Evolutionary conservation across 30 jellyfish, hydroid and myxozoan species (phyloP), one percentile per base, ranked within the genome.

Genomic region (Sanderia malayensis): DNA sequence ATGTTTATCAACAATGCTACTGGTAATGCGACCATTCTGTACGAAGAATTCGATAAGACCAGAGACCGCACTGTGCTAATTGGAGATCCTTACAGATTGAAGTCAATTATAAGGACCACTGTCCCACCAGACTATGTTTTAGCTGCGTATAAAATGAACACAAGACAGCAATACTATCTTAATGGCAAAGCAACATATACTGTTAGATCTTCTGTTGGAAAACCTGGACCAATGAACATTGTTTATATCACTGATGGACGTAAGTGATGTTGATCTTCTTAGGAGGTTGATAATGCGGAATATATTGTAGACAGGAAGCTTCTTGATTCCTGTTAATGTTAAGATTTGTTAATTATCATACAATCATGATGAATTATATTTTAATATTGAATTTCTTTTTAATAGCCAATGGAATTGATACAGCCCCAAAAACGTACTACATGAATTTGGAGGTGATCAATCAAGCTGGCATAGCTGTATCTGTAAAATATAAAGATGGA

Each of bases 201-300:
- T 26, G 67, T 84, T 15, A 13, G 47, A 4, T 91, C 94, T 15
- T 63, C 96, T 20, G 83, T 79, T 28, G 84, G 85, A 13, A 60
- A 46, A 23, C 44, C 59, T 11, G 96, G 98, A 9, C 96, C 91
- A 19, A 76, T 64, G 81, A 80, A 84, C 57, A 60, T 73, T 33
- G 70, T 90, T 33, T 61, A 61, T 27, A 90, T 90, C 66, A 90
- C 98, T 4, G 98, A 84, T 52, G 71, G 76, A n/a, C 95, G 98
- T 90, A 73, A 67, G 95, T 47, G 28, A 23, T 19, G 13, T 61
- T 58, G 68, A 7, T 0, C 30, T 52, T 31, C 22, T 29, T 53
- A n/a, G n/a, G n/a, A n/a, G n/a, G n/a, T n/a, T n/a, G n/a, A n/a
- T n/a, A n/a, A n/a, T n/a, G n/a, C n/a, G n/a, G n/a, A n/a, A n/a